Base-by-base conservation (phyloP, 37 sponge, comb jelly and placozoan genomes). In the Cliona cf. orientalis region DNA sequence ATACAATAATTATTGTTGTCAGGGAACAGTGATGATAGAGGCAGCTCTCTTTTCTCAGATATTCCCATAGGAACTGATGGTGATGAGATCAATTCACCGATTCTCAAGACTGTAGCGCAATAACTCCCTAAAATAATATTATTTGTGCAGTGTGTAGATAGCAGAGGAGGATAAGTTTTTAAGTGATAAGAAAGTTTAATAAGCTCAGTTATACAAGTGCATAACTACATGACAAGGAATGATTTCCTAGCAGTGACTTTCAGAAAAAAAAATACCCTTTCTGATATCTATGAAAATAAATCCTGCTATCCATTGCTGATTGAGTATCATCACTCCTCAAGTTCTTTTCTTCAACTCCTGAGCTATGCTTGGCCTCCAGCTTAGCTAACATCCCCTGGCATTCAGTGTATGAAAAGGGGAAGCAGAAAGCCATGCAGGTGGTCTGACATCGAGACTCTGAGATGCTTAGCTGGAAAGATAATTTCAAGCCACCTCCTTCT, bases 401-500 rank as follows among this genome's bases (percentile, higher is more conserved):
- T 4, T 96, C 95, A 25, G 84, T 57, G 75, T 98, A 98, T 9
- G 95, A 91, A 87, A 72, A 94, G 6, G 99, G 99, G 61, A 85
- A 98, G 65, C 92, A 94, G 80, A 96, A 98, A 6, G 99, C 92
- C 79, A 91, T 96, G 83, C 85, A 96, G 11, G 82, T 84, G 4
- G 93, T 94, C 26, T 46, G 72, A 33, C 64, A 75, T 17, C 72
- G 81, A 49, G 37, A 33, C 46, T 93, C 88, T 33, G 81, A 57
- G 17, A 96, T 66, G 26, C 80, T 74, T 74, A 90, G 80, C 40
- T 78, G 21, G 71, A 96, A 98, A 14, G 90, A 75, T 17, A 98
- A 75, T 66, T 71, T 80, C 81, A 96, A 67, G 23, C 78, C 72
- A 19, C 85, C 89, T 53, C 89, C 90, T 42, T 93, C 88, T 6